Evolutionary conservation across 2,797 vertebrate species (phyloP).

Genomic region (Scolopax rusticola): DNA sequence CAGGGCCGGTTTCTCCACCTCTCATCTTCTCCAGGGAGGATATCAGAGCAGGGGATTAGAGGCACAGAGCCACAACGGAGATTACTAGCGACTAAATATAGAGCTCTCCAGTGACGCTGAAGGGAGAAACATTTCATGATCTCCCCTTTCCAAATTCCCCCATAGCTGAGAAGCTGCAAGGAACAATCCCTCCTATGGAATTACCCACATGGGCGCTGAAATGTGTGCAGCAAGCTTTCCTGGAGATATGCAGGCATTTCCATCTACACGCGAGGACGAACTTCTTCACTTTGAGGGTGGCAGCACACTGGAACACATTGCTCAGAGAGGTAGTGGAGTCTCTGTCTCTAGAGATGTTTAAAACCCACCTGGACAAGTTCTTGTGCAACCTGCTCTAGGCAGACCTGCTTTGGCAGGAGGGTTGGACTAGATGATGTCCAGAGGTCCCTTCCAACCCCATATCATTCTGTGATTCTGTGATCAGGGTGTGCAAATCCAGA

Average conservation of each 20-base stretch:
- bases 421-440: no score
- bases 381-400: no score
- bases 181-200: fast-evolving
- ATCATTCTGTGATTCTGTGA: no score
- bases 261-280: no score
- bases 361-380: no score
- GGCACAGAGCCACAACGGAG: background rate
- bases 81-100: conserved; percentile 55
- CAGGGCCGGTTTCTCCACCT: background rate
- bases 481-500: background rate
- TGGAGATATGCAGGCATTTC: background rate
- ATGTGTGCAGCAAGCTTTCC: background rate
- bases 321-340: no score
- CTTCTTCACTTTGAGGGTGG: no score
- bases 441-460: no score
- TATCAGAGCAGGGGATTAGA: conserved; percentile 29
- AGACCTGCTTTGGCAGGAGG: no score
- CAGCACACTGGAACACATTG: no score
- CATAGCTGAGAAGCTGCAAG: background rate
- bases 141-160: background rate
- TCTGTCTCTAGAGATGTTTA: no score
- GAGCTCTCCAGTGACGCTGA: background rate
- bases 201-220: fast-evolving
- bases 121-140: background rate
- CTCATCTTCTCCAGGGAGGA: background rate